A percentile compares a stretch with the other conserved stretches of the same genome.
These are phyloP conservation scores for Andrena fulva DNA, from an alignment of 2,888 invertebrate species.

Conservation along the genomic window DNA sequence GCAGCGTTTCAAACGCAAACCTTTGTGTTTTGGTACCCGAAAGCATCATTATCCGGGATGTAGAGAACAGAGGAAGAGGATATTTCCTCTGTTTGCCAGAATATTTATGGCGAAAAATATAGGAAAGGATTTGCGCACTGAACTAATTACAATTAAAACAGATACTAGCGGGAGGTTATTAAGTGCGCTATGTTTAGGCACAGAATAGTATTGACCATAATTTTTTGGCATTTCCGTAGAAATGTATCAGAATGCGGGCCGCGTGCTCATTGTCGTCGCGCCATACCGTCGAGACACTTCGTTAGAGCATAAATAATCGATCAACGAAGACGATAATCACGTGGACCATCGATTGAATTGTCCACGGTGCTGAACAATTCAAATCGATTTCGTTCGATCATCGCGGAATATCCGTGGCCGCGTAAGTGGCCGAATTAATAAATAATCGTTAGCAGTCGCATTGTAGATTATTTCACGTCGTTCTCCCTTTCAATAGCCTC, in stretches of 20 bases:
- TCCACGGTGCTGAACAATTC: slow-evolving; percentile 44
- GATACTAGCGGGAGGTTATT: background rate
- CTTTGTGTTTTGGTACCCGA: slow-evolving; percentile 23
- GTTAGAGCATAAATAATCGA: slow-evolving; percentile 35
- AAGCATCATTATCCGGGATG: slow-evolving; percentile 49
- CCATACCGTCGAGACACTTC: background rate
- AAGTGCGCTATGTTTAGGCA: too few relatives aligned
- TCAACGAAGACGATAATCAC: slow-evolving; percentile 34
- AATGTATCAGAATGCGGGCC: background rate
- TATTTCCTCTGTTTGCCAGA: background rate
- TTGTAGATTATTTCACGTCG: slow-evolving; percentile 40
- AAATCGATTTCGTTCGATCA: slow-evolving; percentile 41
- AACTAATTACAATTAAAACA: slow-evolving; percentile 11
- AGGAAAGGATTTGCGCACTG: background rate
- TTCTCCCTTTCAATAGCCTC: slow-evolving; percentile 14
- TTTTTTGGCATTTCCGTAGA: background rate
- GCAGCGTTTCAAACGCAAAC: slow-evolving; percentile 31
- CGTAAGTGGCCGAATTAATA: slow-evolving; percentile 54
- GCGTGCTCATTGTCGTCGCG: background rate
- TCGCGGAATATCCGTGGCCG: slow-evolving; percentile 29
- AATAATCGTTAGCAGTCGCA: slow-evolving; percentile 51
- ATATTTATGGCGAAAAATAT: background rate
- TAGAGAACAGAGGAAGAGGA: background rate
- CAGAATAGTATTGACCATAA: background rate
- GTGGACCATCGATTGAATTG: slow-evolving; percentile 50